Base-by-base conservation (phyloP, 2,113 vertebrate genomes). In the Lucifuga dentata region DNA sequence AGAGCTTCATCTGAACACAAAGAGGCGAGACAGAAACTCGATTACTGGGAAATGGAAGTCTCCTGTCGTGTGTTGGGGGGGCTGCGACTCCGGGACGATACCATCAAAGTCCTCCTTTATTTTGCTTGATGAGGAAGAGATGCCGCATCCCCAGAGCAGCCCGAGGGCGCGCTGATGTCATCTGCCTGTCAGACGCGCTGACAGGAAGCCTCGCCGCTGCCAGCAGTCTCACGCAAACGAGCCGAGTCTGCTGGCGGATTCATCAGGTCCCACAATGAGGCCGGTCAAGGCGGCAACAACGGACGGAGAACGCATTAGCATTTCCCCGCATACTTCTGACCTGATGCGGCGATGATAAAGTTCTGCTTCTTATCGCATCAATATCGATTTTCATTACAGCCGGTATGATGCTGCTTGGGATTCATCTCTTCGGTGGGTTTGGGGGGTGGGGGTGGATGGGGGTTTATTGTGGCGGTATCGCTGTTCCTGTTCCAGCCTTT, bases 81-180 rank as follows among this genome's bases (percentile, higher is more conserved):
- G 55, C 49, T 26, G 41, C 15, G 69, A 80, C 84, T 89, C 71
- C 12, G 20, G 73, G 79, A 86, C 80, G 89, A 91, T 87, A 89
- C 75, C 88, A 91, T 91, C 90, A 90, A 88, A 92, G 86, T 75
- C 62, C 63, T 79, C 77, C 78, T 91, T 92, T 93, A 88, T 89
- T 91, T 91, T 64, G 68, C 81, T 64, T 84, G 89, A 93, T 89
- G 86, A 90, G 86, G 78, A 90, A 83, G 80, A 77, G 83, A 84
- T 84, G 74, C 71, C 19, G 19, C 71, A 65, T 89, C 74, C 45
- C 69, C 60, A 23, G 63, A 71, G 76, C 78, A 53, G 76, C 81
- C 46, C 10, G 75, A 60, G 89, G 87, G 45, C 80, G 53, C 1
- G 35, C 68, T 90, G 87, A 83, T 91, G 90, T 92, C 90, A 91